Evolutionary conservation across 1,140 invertebrate genomes (phyloP).

Genomic region (Eueides isabella): DNA sequence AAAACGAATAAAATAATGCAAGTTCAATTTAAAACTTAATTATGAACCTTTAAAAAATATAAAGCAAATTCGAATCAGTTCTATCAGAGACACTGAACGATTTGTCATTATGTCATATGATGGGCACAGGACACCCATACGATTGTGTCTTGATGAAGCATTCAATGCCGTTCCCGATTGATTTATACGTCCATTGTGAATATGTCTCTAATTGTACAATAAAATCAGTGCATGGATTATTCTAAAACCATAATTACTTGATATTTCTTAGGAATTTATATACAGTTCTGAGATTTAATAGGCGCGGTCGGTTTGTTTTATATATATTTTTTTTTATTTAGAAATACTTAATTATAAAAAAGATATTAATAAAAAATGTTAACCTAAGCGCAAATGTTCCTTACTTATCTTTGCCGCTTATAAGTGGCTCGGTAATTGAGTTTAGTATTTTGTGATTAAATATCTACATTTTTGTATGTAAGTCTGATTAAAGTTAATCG

Average conservation of each 20-base stretch:
- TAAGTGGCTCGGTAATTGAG: too few species aligned
- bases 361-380: too few species aligned
- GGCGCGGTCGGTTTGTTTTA: background rate
- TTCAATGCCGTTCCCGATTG: slow-evolving; percentile 54
- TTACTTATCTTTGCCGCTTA: too few species aligned
- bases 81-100: background rate
- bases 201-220: slow-evolving; percentile 53
- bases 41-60: background rate
- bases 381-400: too few species aligned
- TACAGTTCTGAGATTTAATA: background rate
- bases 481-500: too few species aligned
- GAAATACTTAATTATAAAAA: background rate
- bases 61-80: background rate
- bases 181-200: slow-evolving; percentile 63
- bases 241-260: background rate
- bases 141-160: slow-evolving; percentile 17
- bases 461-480: too few species aligned
- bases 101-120: slow-evolving; percentile 1
- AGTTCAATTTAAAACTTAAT: background rate
- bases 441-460: too few species aligned
- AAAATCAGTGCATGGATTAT: slow-evolving; percentile 33
- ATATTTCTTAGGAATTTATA: background rate
- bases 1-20: too few species aligned
- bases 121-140: slow-evolving; percentile 4
- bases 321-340: background rate